Base-by-base conservation (phyloP, 1,140 invertebrate genomes). In the Lepidotrigona ventralis region DNA sequence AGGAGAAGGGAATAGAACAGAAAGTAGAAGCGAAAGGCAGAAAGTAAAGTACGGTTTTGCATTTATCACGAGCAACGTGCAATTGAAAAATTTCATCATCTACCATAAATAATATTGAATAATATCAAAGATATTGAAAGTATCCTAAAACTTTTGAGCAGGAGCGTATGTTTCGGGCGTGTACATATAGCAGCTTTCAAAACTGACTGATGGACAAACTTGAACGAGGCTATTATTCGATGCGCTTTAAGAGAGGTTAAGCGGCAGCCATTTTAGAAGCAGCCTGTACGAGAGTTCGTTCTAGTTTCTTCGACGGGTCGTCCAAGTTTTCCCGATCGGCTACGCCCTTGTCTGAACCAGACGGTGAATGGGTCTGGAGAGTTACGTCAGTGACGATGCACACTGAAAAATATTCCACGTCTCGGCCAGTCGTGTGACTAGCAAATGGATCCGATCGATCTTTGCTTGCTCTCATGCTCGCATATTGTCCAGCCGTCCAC, bases 401-500 rank as follows among this genome's bases (percentile, higher is more conserved):
- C 39, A 39, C 14, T 64, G 60, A 77, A 77, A 66, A 77, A 77
- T 66, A 46, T 53, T 29, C 60, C 15, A 26, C 2, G 39, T 53
- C 60, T 60, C 72, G 53, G 5, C 26, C 72, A 58, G 15, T 60
- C 39, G 21, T 23, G 58, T 23, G 71, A 21, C 56, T 26, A 21
- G 21, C 54, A 26, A 75, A 75, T 75, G 56, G 56, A 75, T 75
- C 60, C 8, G 73, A 60, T 60, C 39, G 33, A 60, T 75, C 74
- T 66, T 33, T 66, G 29, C 63, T 14, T 17, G 56, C 14, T 74
- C 51, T 71, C n/a, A 14, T 12, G 51, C 72, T 60, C 73, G 54
- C 60, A 46, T 54, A 72, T 72, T 53, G 26, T 29, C 5, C 51
- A 8, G 39, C 17, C 6, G 12, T 11, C 21, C 33, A 33, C 26